Base-by-base conservation (phyloP, 2,113 vertebrate species). In the Pyrgilauda ruficollis region DNA sequence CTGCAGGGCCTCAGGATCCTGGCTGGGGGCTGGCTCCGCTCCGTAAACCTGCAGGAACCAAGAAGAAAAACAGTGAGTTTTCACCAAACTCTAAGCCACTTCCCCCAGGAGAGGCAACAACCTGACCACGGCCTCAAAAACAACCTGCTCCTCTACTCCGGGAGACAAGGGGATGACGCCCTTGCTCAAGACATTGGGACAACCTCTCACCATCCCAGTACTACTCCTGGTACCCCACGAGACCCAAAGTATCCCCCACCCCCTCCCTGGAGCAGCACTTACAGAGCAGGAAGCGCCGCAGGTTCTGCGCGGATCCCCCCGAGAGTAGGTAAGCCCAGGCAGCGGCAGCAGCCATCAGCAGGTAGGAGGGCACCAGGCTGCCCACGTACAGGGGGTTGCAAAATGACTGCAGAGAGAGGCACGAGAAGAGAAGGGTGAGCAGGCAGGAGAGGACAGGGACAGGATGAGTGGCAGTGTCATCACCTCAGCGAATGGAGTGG, bases 341-440 rank as follows among this genome's bases (percentile, higher is more conserved):
- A 10, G 96, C 98, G 1, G 98, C 96, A 76, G 69, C 53, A 6
- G 91, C 97, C 93, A 97, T 98, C 88, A 98, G 90, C 67, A 97
- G 64, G 58, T 98, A 98, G 46, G 98, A 97, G 39, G 98, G 98
- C 58, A 98, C 96, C 35, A 98, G 96, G 88, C 98, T 98, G 94
- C 97, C 98, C 90, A 97, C 92, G 1, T 98, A 98, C 37, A 98
- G 21, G 3, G 98, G 98, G 78, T 98, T 98, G 87, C 97, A 96
- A 82, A 98, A 97, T 0, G 98, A 98, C 98, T 98, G 96, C 3
- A 7, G 74, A 89, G 78, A 83, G 61, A 84, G 28, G 14, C 4
- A 27, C 5, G 5, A 62, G 15, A 81, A 26, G 17, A 31, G 18
- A 84, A 27, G 13, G 7, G 20, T 90, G 33, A 93, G 59, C 10